Evolutionary conservation across 2,797 vertebrate genomes (phyloP).

Genomic region (Peromyscus eremicus): DNA sequence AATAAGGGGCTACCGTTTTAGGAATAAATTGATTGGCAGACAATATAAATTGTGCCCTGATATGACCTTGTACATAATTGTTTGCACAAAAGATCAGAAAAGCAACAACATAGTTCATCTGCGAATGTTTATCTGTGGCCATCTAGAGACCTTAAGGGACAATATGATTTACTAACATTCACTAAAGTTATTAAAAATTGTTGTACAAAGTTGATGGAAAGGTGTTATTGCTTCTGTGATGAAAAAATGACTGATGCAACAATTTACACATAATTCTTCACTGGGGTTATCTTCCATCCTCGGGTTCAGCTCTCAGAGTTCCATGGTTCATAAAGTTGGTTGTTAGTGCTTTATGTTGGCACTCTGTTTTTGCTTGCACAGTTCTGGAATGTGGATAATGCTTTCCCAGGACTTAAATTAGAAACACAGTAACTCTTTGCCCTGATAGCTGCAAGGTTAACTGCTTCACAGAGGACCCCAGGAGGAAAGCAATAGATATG

Average conservation of each 20-base stretch:
- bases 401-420: slow-evolving; percentile 69
- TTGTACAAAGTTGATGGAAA: slow-evolving; percentile 87
- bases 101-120: slow-evolving; percentile 85
- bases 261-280: slow-evolving; percentile 86
- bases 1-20: slow-evolving; percentile 81
- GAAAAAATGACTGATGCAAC: slow-evolving; percentile 82
- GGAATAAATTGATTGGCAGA: slow-evolving; percentile 86
- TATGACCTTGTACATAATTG: slow-evolving; percentile 85
- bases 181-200: slow-evolving; percentile 87
- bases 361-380: slow-evolving; percentile 71
- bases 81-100: slow-evolving; percentile 85
- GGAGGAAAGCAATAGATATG: slow-evolving; percentile 27
- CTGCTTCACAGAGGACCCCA: slow-evolving; percentile 50
- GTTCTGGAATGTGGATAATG: neutral
- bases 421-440: slow-evolving; percentile 64
- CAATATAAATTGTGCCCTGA: slow-evolving; percentile 83
- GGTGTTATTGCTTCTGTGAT: slow-evolving; percentile 85
- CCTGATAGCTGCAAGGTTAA: slow-evolving; percentile 57
- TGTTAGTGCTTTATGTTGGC: slow-evolving; percentile 67
- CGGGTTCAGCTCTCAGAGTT: slow-evolving; percentile 65
- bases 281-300: slow-evolving; percentile 31
- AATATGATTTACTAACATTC: slow-evolving; percentile 87
- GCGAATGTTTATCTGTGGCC: slow-evolving; percentile 85
- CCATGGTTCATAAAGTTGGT: slow-evolving; percentile 68
- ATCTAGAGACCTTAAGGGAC: slow-evolving; percentile 84